Evolutionary conservation across 2,113 vertebrate genomes (phyloP).

Genomic region (Uropsilus gracilis): DNA sequence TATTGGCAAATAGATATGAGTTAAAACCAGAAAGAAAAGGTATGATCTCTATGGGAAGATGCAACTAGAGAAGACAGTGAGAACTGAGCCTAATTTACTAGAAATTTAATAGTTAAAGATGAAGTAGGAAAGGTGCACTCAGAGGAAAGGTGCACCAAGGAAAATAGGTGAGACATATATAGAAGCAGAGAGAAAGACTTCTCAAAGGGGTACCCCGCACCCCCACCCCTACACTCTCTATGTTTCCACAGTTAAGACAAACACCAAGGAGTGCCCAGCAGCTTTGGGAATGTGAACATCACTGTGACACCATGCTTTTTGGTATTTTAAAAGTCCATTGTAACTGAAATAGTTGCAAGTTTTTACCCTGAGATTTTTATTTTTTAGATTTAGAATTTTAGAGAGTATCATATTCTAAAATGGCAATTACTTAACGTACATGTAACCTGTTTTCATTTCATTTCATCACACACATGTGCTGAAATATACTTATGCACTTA

Average conservation of each 20-base stretch:
- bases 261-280: not conserved
- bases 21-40: not conserved
- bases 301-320: too few species aligned
- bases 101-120: not conserved
- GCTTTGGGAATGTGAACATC: not conserved
- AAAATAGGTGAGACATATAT: too few species aligned
- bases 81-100: not conserved
- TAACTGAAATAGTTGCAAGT: not conserved
- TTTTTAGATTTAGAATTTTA: constrained; percentile 34
- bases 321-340: not conserved
- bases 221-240: fast-evolving
- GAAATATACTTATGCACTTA: constrained; percentile 66
- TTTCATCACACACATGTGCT: not conserved
- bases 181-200: not conserved
- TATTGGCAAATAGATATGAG: not conserved
- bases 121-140: not conserved
- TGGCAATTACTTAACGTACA: not conserved
- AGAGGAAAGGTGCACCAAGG: not conserved
- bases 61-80: not conserved
- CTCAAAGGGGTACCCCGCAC: fast-evolving
- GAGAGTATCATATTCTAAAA: not conserved
- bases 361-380: not conserved
- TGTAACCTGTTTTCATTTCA: constrained; percentile 54
- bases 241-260: not conserved
- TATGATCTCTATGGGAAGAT: not conserved